Evolutionary conservation across 2,113 vertebrate species (phyloP).

Genomic region (Coryphaenoides rupestris): DNA sequence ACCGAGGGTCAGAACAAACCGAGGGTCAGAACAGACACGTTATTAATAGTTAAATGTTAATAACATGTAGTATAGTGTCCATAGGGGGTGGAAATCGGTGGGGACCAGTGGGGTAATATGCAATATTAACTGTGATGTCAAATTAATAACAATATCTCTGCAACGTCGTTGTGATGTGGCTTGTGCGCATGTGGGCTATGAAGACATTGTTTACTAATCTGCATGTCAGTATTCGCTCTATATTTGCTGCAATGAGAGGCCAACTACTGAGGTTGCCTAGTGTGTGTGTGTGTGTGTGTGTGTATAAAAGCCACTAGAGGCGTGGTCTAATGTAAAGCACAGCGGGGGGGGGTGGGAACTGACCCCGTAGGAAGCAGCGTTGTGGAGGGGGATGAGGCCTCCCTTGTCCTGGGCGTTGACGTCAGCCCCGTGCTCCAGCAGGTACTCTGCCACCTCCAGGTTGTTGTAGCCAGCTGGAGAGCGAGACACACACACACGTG

Average conservation of each 20-base stretch:
- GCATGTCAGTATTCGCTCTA: too few species aligned
- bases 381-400: constrained; percentile 97
- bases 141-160: too few species aligned
- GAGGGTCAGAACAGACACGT: background rate
- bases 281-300: background rate
- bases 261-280: background rate
- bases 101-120: too few species aligned
- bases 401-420: constrained; percentile 99
- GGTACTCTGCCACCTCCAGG: constrained; percentile 96
- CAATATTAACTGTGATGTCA: too few species aligned
- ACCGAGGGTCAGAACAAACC: constrained; percentile 1
- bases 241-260: background rate
- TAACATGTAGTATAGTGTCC: too few species aligned
- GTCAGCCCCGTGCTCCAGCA: constrained; percentile 95
- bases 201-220: too few species aligned
- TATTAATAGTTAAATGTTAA: too few species aligned
- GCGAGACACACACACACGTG: background rate
- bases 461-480: constrained; percentile 96
- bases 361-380: constrained; percentile 97
- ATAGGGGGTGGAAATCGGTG: too few species aligned
- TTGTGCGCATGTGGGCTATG: too few species aligned
- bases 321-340: background rate
- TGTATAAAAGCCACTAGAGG: background rate
- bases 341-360: constrained; percentile 43
- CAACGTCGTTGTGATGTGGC: too few species aligned